Evolutionary conservation across 2,113 vertebrate genomes (phyloP).

Genomic region (Chlorodrepanis virens): DNA sequence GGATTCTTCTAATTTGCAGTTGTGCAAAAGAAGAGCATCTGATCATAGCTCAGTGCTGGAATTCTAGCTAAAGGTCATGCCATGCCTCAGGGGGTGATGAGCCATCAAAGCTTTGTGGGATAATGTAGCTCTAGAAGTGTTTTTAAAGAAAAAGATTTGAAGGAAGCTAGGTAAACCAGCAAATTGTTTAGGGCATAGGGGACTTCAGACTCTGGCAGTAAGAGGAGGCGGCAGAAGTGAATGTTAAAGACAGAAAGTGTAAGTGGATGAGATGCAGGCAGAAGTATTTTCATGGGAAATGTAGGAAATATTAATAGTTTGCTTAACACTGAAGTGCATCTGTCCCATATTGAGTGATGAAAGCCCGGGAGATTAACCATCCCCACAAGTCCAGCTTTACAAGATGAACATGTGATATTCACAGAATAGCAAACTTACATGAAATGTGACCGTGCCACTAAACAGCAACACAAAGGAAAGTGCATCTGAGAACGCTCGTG

Average conservation of each 20-base stretch:
- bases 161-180: neutral
- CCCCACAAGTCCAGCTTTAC: neutral
- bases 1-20: neutral
- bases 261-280: neutral
- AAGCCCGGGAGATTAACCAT: neutral
- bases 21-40: neutral
- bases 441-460: constrained; percentile 11
- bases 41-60: neutral
- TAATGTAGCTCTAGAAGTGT: neutral
- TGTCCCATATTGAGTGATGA: constrained; percentile 60
- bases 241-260: neutral
- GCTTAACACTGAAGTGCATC: constrained; percentile 1
- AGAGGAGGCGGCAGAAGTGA: neutral
- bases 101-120: neutral
- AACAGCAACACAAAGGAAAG: constrained; percentile 57
- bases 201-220: neutral
- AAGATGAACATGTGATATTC: constrained; percentile 48
- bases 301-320: neutral
- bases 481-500: constrained; percentile 32
- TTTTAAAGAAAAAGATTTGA: neutral
- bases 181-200: neutral
- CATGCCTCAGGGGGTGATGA: neutral
- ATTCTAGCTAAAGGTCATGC: neutral
- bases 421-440: neutral
- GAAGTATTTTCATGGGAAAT: neutral